Evolutionary conservation across 2,797 vertebrate species (phyloP).

Genomic region (Sus cebifrons): DNA sequence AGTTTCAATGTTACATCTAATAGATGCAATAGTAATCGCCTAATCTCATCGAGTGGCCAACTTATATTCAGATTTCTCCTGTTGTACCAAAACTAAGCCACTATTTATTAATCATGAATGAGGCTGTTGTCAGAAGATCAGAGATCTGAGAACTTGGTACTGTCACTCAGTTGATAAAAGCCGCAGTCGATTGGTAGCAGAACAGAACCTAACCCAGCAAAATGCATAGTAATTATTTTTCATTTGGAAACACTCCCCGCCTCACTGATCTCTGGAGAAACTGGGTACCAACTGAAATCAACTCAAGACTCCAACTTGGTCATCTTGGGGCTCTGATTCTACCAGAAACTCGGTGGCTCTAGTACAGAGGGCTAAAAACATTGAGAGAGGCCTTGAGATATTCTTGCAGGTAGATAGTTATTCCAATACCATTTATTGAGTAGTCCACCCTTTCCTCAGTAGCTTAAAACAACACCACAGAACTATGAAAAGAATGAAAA

Average conservation of each 20-base stretch:
- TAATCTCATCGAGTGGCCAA: neutral
- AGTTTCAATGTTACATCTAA: neutral
- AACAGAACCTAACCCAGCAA: neutral
- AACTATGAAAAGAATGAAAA: conserved; percentile 29
- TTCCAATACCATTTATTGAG: neutral
- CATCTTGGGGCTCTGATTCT: neutral
- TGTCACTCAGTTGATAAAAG: neutral
- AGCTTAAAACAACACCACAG: neutral
- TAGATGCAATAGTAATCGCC: neutral
- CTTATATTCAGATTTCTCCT: neutral
- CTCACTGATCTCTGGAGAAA: neutral
- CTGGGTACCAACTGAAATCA: neutral
- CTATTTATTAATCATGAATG: neutral
- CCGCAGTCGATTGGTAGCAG: neutral
- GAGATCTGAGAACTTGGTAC: neutral
- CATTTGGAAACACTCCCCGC: neutral
- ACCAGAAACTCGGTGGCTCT: neutral
- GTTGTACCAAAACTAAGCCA: neutral
- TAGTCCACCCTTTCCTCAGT: neutral
- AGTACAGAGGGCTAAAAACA: neutral
- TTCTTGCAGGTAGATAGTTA: neutral
- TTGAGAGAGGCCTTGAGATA: neutral
- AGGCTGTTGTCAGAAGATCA: neutral
- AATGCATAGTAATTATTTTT: neutral
- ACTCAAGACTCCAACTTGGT: neutral